Evolutionary conservation across 2,113 vertebrate species (phyloP).

Genomic region (Lipotes vexillifer): DNA sequence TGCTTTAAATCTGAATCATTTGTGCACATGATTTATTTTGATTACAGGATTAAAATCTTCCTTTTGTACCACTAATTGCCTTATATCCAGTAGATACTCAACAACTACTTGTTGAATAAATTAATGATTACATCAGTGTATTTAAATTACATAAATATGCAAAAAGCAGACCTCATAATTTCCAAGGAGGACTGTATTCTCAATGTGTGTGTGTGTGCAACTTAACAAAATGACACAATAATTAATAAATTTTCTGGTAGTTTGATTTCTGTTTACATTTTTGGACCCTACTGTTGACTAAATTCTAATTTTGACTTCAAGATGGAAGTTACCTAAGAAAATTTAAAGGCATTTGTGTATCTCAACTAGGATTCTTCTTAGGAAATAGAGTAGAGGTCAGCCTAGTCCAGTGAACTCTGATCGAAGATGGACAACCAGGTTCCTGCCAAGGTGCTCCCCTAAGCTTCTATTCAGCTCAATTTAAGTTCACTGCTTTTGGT

Average conservation of each 20-base stretch:
- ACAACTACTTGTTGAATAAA: background rate
- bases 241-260: background rate
- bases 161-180: background rate
- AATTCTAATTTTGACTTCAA: background rate
- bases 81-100: background rate
- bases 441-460: background rate
- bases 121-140: background rate
- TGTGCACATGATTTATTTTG: background rate
- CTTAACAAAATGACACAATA: background rate
- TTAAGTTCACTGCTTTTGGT: background rate
- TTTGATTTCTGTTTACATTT: background rate
- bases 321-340: background rate
- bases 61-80: background rate
- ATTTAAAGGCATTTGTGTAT: background rate
- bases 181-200: background rate
- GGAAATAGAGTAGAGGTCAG: background rate
- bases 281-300: background rate
- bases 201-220: background rate
- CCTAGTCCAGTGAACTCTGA: background rate
- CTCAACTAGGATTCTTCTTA: background rate
- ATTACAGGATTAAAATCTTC: background rate
- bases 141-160: background rate
- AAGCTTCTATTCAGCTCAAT: background rate
- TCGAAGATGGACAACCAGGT: background rate
- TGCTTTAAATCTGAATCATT: background rate